Base-by-base conservation (phyloP, 2,888 invertebrate species). In the Biston stratarius region DNA sequence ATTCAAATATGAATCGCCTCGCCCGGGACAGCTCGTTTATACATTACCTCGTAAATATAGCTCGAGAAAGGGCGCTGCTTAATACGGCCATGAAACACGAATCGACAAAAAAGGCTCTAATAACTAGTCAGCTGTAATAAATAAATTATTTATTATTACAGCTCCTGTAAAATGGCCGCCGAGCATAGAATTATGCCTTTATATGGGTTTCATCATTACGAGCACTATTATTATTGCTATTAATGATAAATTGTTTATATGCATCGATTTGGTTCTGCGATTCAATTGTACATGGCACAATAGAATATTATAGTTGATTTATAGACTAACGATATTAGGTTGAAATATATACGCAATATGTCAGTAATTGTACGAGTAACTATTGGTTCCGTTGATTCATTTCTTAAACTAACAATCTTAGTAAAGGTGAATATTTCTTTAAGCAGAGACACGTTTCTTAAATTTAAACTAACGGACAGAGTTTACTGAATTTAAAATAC, bases 91-190 rank as follows among this genome's bases (percentile, higher is more conserved):
- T 81, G 77, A 81, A 83, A 78, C 74, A 75, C 71, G 74, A 75
- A 74, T 72, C 71, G 74, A 79, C 80, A 80, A 82, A 83, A 82
- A 80, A 74, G 75, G 75, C 71, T 65, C 78, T 83, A 80, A 81
- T 79, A 79, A 78, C 73, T 73, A 68, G 70, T 69, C 82, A 83
- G 82, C 82, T 82, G 83, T 81, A 76, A 78, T 83, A 77, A 83
- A 84, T 83, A 83, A 83, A 78, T 83, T 79, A 81, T 80, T 83
- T 79, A 81, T 80, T 79, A 81, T 82, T 81, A 76, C 74, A 68
- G 79, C 81, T 77, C 67, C 78, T 76, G 81, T 78, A 73, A 79
- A 75, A 73, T 70, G 70, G 64, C 69, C 66, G 64, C 65, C 67
- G 73, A 70, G 75, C 73, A 77, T 75, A 73, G 74, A 77, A 77